Evolutionary conservation across 1,140 invertebrate genomes (phyloP), one percentile per base, ranked within the genome.

Genomic region (Anagrus nilaparvatae): DNA sequence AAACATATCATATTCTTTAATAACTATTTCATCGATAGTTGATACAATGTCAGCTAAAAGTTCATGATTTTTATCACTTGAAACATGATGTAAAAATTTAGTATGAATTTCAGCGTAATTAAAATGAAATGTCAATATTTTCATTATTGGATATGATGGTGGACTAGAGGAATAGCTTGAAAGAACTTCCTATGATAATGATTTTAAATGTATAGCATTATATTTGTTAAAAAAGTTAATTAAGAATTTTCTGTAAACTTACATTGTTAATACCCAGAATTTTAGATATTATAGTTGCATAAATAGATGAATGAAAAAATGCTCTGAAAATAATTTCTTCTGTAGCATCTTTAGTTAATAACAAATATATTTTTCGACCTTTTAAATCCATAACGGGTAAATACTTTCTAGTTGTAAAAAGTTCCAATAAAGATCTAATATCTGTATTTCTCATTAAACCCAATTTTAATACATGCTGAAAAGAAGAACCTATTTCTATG

Each of bases 241-340:
- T 14, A 3, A 17, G 19, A 32, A 13, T 12, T 13, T 14, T 18
- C 24, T 43, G 3, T 35, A 31, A 21, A 37, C 37, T 10, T 48
- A 44, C 42, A 16, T 32, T 9, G 14, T 1, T 12, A 9, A 37
- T 12, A 13, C 30, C 39, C 12, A 18, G 16, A 14, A 40, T 36
- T 18, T 10, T 18, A 19, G 33, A 33, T 20, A 30, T 10, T 16
- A 44, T 37, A 12, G 69, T 53, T 6, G 59, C 73, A 33, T 65
- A 54, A 44, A 73, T 51, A 16, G 67, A 59, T 21, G 68, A 71
- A 52, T 74, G 61, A 39, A 72, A 74, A 56, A 75, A 77, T 6
- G 69, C 71, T 50, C 69, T 56, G 4, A 78, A 50, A 12, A 74
- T 50, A 47, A 71, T 64, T 25, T 49, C 42, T 13, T 69, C 34